Conservation (phyloP, 2,888 invertebrate species). For the Lordiphosa fenestrarum region DNA sequence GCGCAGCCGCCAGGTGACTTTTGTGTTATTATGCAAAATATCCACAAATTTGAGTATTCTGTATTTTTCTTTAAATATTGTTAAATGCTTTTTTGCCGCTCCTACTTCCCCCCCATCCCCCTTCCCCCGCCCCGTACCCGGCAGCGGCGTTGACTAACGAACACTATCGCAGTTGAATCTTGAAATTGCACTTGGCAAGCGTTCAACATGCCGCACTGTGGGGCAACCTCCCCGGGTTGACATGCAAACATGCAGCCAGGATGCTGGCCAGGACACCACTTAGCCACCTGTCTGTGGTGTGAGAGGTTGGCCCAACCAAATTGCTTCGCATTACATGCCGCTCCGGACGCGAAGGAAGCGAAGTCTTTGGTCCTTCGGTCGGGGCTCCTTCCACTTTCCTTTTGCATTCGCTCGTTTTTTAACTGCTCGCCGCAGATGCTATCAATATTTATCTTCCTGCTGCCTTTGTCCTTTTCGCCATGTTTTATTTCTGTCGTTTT, state of each 20-base stretch:
- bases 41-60: not conserved
- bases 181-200: conserved; percentile 64
- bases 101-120: no score
- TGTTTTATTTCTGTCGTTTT: not conserved
- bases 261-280: conserved; percentile 41
- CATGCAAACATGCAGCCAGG: conserved; percentile 41
- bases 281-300: conserved; percentile 26
- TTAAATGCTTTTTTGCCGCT: no score
- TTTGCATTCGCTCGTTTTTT: conserved; percentile 46
- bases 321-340: conserved; percentile 67
- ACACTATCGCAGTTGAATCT: conserved; percentile 60
- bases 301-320: conserved; percentile 40
- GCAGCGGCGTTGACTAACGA: conserved; percentile 50
- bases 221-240: conserved; percentile 21
- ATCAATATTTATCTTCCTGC: conserved; percentile 69
- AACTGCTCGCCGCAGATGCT: conserved; percentile 63
- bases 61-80: no score
- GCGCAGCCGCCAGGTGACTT: no score
- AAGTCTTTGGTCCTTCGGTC: conserved; percentile 1
- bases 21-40: conserved; percentile 1
- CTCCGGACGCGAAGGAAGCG: conserved; percentile 41
- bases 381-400: conserved; percentile 28
- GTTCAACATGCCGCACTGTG: conserved; percentile 40
- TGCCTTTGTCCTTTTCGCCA: conserved; percentile 29
- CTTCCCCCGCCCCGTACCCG: not conserved